Conservation (phyloP, 2,797 vertebrate species). For the Chaetodon trifasciatus region DNA sequence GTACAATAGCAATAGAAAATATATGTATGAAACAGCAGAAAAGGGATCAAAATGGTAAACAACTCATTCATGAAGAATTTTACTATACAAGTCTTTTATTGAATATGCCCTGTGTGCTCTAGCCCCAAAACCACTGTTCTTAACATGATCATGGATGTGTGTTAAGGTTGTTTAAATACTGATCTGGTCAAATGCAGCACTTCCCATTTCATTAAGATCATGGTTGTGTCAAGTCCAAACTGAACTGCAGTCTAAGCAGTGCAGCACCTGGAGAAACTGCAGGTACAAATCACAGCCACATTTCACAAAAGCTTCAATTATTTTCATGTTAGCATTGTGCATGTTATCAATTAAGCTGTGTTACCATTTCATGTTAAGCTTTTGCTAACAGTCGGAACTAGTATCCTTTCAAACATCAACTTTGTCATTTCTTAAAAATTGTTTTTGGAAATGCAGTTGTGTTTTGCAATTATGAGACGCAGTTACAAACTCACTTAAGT, state of each 20-base stretch:
- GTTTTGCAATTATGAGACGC: conserved; percentile 1
- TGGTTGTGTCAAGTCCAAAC: conserved; percentile 11
- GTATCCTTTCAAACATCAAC: not conserved
- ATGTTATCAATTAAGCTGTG: conserved; percentile 1
- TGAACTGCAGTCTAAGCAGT: conserved; percentile 17
- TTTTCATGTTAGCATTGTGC: not conserved
- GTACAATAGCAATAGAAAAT: conserved; percentile 56
- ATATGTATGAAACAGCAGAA: conserved; percentile 56
- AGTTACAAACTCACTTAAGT: conserved; percentile 8
- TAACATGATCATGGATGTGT: conserved; percentile 47
- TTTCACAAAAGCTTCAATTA: conserved; percentile 26
- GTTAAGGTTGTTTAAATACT: conserved; percentile 63
- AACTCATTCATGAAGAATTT: conserved; percentile 73
- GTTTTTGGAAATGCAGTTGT: conserved; percentile 23
- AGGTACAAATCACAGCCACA: conserved; percentile 28
- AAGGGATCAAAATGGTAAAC: conserved; percentile 66
- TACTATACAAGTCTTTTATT: conserved; percentile 80
- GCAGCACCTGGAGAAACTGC: not conserved
- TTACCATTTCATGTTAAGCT: not conserved
- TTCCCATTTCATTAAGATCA: conserved; percentile 18
- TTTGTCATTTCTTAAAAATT: not conserved
- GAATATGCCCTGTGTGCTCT: conserved; percentile 75
- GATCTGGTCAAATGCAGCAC: conserved; percentile 58
- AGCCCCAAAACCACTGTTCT: conserved; percentile 59
- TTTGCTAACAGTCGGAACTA: conserved; percentile 8